Evolutionary conservation across 2,797 vertebrate species (phyloP).

Genomic region (Borostomias antarcticus): DNA sequence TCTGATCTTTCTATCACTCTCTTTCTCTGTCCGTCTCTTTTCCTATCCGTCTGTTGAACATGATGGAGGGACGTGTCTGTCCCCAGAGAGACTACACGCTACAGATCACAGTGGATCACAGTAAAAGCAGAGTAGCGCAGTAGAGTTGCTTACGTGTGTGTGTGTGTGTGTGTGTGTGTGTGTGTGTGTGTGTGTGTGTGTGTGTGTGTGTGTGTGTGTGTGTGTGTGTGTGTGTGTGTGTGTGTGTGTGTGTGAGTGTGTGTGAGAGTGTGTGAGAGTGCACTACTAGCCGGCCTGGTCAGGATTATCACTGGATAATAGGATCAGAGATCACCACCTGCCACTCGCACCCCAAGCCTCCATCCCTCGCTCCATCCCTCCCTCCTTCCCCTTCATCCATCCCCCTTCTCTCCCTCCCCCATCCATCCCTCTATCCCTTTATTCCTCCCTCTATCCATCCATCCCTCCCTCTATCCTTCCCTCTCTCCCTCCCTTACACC

Average conservation of each 20-base stretch:
- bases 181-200: background rate
- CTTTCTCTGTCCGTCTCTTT: too few species aligned
- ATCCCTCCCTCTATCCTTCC: background rate
- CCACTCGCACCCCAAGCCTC: slow-evolving; percentile 56
- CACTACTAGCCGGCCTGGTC: slow-evolving; percentile 47
- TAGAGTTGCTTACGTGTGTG: too few species aligned
- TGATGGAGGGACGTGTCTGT: background rate
- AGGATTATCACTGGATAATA: slow-evolving; percentile 67
- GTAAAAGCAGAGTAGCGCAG: too few species aligned
- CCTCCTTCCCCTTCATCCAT: slow-evolving; percentile 22
- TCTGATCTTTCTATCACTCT: too few species aligned
- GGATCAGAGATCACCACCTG: slow-evolving; percentile 78
- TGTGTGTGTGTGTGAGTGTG: slow-evolving; percentile 1
- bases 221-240: too few species aligned
- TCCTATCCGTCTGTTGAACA: too few species aligned
- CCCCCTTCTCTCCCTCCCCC: slow-evolving; percentile 22
- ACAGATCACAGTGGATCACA: too few species aligned
- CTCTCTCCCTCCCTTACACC: background rate
- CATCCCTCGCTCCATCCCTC: slow-evolving; percentile 47
- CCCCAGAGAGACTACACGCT: too few species aligned
- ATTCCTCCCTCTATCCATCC: background rate
- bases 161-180: background rate
- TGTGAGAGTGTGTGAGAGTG: background rate
- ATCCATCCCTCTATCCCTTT: background rate
- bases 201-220: background rate